A percentile compares a stretch with the other conserved stretches of the same genome.
phyloP scores from a whole-genome alignment of 2,797 vertebrate species.

The Eulemur albifrons region DNA sequence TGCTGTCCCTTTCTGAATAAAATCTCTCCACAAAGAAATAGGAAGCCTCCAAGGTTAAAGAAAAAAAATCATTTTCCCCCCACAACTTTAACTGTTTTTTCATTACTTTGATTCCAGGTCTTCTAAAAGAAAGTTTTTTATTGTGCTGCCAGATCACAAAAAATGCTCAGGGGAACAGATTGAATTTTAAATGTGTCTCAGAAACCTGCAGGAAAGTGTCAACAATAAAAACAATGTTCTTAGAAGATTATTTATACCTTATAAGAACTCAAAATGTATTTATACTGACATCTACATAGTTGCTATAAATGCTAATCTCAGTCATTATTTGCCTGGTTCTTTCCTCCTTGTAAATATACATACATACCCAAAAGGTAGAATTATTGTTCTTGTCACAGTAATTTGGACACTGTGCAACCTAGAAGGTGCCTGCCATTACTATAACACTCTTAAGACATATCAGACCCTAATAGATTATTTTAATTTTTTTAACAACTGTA shows the following conservation, averaged over 20 bases:
- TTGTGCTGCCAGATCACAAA: background rate
- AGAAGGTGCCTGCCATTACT: background rate
- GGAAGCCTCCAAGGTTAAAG: background rate
- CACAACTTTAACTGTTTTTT: background rate
- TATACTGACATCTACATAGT: background rate
- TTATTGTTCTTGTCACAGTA: background rate
- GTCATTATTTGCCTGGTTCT: background rate
- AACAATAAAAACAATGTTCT: slow-evolving; percentile 52
- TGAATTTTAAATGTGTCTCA: slow-evolving; percentile 67
- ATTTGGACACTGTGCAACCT: background rate
- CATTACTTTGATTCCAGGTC: slow-evolving; percentile 14
- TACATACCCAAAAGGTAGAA: background rate
- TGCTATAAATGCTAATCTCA: background rate
- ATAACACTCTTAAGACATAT: background rate
- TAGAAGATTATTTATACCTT: slow-evolving; percentile 55
- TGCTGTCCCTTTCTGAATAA: background rate
- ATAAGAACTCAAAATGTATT: slow-evolving; percentile 18
- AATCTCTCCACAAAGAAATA: slow-evolving; percentile 3
- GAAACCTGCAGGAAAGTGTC: slow-evolving; percentile 64
- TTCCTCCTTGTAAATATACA: background rate
- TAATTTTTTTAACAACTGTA: background rate
- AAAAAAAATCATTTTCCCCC: background rate
- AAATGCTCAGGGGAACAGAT: slow-evolving; percentile 62
- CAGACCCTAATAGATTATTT: background rate
- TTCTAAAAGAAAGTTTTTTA: slow-evolving; percentile 43